phyloP scores from a whole-genome alignment of 2,888 invertebrate species.

The Ganaspis brasiliensis region DNA sequence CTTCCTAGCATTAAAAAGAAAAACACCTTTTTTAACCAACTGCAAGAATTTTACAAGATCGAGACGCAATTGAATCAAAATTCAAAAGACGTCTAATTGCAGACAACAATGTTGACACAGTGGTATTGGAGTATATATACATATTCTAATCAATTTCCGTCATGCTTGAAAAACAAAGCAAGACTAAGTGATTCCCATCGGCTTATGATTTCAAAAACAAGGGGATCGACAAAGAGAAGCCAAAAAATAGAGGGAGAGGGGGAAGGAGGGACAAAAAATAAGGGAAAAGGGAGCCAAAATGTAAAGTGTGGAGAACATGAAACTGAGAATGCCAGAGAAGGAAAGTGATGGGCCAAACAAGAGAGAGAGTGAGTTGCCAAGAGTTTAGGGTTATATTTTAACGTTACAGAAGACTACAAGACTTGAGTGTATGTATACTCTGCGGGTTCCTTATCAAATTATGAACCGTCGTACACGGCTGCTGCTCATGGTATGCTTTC shows the following conservation, averaged over 20 bases:
- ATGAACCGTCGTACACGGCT: conserved; percentile 53
- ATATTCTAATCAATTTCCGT: conserved; percentile 16
- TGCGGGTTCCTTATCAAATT: conserved; percentile 63
- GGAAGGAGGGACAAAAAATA: conserved; percentile 16
- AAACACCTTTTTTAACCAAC: no score
- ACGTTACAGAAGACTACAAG: conserved; percentile 46
- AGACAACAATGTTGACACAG: neutral
- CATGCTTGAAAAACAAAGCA: neutral
- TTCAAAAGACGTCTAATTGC: neutral
- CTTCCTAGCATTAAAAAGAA: no score
- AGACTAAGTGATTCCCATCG: conserved; percentile 13
- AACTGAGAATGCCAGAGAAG: conserved; percentile 12
- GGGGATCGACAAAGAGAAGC: neutral
- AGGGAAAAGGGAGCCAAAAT: neutral
- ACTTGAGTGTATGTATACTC: conserved; percentile 49
- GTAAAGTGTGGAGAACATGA: neutral
- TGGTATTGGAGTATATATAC: conserved; percentile 5
- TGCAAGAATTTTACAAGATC: no score
- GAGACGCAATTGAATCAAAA: neutral
- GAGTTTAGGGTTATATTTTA: conserved; percentile 39
- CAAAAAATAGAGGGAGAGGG: conserved; percentile 20
- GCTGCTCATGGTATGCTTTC: conserved; percentile 42
- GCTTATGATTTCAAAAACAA: conserved; percentile 15
- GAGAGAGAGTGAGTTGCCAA: neutral
- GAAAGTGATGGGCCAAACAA: conserved; percentile 25